phyloP scores from a whole-genome alignment of 1,140 invertebrate species.

The Metopolophium dirhodum region DNA sequence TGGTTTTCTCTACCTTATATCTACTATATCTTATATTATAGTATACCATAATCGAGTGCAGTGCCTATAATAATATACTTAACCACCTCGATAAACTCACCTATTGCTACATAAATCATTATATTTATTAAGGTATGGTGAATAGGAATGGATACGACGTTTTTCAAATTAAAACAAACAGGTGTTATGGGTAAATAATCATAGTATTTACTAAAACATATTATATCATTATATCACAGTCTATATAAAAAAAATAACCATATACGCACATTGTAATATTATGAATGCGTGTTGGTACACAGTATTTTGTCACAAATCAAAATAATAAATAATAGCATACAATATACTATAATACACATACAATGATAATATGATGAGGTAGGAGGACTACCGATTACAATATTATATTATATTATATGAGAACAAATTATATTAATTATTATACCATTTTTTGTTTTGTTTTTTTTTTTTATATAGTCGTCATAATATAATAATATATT shows the following conservation, averaged over 20 bases:
- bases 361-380: background rate
- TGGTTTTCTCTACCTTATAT: too few species aligned
- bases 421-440: slow-evolving; percentile 7
- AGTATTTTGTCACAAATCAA: background rate
- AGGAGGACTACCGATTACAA: slow-evolving; percentile 25
- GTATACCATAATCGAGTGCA: too few species aligned
- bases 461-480: background rate
- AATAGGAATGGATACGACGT: background rate
- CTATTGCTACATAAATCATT: background rate
- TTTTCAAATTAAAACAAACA: background rate
- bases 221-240: slow-evolving; percentile 39
- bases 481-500: slow-evolving; percentile 8
- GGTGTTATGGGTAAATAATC: slow-evolving; percentile 21
- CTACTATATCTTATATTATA: too few species aligned
- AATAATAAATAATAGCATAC: slow-evolving; percentile 7
- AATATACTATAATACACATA: background rate
- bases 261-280: background rate
- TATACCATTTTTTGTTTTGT: background rate
- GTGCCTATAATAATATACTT: background rate
- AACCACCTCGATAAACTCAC: background rate
- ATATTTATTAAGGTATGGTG: background rate
- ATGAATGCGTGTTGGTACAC: background rate
- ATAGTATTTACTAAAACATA: slow-evolving; percentile 34
- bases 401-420: background rate
- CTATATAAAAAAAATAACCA: slow-evolving; percentile 19